Conservation (phyloP, 2,797 vertebrate species). For the Jordanella pulchra region DNA sequence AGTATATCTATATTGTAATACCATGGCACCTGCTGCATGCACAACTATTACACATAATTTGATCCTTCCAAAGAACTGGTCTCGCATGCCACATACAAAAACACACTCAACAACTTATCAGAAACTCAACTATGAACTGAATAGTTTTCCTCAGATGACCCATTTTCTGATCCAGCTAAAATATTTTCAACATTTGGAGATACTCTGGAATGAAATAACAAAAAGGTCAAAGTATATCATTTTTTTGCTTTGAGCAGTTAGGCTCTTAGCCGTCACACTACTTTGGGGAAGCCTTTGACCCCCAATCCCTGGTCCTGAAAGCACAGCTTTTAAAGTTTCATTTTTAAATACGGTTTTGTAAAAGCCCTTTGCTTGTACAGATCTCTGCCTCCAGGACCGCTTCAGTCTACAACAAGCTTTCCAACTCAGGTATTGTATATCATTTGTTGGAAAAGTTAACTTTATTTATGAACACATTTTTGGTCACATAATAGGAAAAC, state of each 20-base stretch:
- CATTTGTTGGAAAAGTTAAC: background rate
- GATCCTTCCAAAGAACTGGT: background rate
- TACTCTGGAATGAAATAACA: background rate
- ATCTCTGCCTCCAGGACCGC: background rate
- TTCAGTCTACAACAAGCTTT: background rate
- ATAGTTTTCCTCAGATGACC: background rate
- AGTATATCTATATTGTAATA: slow-evolving; percentile 2
- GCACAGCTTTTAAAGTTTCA: background rate
- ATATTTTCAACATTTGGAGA: background rate
- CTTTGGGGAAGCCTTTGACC: too few relatives aligned
- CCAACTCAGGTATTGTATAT: background rate
- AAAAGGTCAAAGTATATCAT: too few relatives aligned
- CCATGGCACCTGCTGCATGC: too few relatives aligned
- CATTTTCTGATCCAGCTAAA: background rate
- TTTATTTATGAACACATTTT: background rate
- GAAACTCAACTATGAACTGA: too few relatives aligned
- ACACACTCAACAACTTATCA: too few relatives aligned
- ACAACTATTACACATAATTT: background rate
- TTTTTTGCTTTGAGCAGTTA: too few relatives aligned
- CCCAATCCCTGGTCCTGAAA: background rate
- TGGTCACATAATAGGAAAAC: slow-evolving; percentile 64
- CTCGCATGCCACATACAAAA: background rate
- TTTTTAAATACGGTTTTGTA: background rate
- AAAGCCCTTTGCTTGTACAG: background rate
- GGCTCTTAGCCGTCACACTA: too few relatives aligned